Conservation (phyloP, 2,888 invertebrate genomes). For the Meandrusa payeni region DNA sequence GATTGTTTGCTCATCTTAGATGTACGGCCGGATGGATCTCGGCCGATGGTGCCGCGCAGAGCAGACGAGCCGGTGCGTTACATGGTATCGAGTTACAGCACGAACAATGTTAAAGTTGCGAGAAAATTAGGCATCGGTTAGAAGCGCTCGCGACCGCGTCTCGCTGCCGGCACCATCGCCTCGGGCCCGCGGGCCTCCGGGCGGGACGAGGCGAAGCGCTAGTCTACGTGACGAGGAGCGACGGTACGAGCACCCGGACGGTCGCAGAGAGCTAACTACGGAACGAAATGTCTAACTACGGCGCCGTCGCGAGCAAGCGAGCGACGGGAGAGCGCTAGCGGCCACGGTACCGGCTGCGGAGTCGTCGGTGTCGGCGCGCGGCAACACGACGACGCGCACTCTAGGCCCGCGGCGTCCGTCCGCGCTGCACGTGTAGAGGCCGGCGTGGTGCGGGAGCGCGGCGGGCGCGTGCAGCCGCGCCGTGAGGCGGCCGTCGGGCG, state of each 20-base stretch:
- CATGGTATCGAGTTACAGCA: constrained; percentile 1
- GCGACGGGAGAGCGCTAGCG: constrained; percentile 21
- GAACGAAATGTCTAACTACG: constrained; percentile 26
- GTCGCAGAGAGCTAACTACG: constrained; percentile 7
- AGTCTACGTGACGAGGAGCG: constrained; percentile 12
- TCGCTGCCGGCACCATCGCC: constrained; percentile 23
- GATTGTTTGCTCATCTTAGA: too few relatives aligned
- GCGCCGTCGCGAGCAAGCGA: constrained; percentile 18
- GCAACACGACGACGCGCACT: constrained; percentile 43
- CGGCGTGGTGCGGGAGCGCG: constrained; percentile 50
- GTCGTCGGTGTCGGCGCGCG: constrained; percentile 26
- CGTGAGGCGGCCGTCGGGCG: constrained; percentile 35
- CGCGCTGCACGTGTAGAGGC: constrained; percentile 55
- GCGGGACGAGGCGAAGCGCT: constrained; percentile 15
- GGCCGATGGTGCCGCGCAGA: constrained; percentile 13
- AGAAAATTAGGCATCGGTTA: constrained; percentile 22
- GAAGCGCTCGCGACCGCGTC: constrained; percentile 12
- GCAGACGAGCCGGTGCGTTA: not conserved
- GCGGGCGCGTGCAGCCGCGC: constrained; percentile 47
- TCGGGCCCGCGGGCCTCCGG: constrained; percentile 5
- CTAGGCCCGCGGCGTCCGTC: constrained; percentile 46
- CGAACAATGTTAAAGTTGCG: constrained; percentile 8
- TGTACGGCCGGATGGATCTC: not conserved
- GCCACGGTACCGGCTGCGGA: constrained; percentile 25
- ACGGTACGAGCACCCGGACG: constrained; percentile 1